Base-by-base conservation (phyloP, 2,113 vertebrate species). In the Thalassoma bifasciatum region DNA sequence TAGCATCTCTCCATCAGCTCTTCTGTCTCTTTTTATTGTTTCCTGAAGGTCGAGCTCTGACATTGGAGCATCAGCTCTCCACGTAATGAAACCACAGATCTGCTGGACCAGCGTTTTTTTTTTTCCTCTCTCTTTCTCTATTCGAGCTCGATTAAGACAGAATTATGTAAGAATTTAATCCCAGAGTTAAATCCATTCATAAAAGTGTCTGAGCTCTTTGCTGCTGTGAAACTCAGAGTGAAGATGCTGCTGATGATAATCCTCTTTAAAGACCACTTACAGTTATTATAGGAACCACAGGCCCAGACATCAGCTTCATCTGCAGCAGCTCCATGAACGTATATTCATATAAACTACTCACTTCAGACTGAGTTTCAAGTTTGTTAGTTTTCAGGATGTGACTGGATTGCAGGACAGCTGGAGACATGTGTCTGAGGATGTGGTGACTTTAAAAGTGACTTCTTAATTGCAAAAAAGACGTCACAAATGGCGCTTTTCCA, bases 31-130 rank as follows among this genome's bases (percentile, higher is more conserved):
- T 30, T 4, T 12, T 24, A 19, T 66, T 61, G 66, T 60, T 11
- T 44, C 19, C 1, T 58, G 72, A 86, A 82, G 83, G 83, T 72
- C 79, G 69, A n/a, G 4, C 52, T 66, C 8, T 54, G 66, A 75
- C 66, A 63, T 40, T 81, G 78, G 65, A 78, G 62, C 70, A 26
- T 60, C 38, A 22, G 53, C 57, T 65, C 21, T 59, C 30, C n/a
- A 24, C 56, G 58, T 24, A 56, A 17, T 24, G 51, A 68, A 24
- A 47, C 51, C 44, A 49, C 14, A 26, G 23, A 65, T 73, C 36
- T 73, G 51, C 37, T 17, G 5, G 24, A 38, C 17, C 10, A 22
- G 13, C 47, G 47, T 38, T 63, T 36, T 42, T 17, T 13, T 23
- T 42, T 13, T 46, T 51, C 26, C 34, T 37, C 54, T 23, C 34